Conservation (phyloP, 2,113 vertebrate species). For the Dicrurus megarhynchus region DNA sequence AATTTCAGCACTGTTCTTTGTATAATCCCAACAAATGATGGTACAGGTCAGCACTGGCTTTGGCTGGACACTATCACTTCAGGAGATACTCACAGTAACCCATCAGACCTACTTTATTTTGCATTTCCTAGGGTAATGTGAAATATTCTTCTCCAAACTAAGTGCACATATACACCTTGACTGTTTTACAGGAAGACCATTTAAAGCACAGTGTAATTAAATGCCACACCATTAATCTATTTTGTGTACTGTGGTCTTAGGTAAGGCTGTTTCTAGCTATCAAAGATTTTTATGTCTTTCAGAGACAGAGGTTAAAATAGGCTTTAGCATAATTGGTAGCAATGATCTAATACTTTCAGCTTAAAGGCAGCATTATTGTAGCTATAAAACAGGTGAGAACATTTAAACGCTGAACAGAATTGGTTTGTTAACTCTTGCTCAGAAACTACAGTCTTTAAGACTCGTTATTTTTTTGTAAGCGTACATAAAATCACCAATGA, state of each 20-base stretch:
- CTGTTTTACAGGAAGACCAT: background rate
- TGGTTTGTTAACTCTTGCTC: slow-evolving; percentile 4
- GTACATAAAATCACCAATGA: background rate
- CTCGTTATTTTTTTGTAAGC: fast-evolving
- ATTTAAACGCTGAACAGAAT: background rate
- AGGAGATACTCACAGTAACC: background rate
- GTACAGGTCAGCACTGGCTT: background rate
- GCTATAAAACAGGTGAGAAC: slow-evolving; percentile 1
- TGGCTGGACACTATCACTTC: background rate
- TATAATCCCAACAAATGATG: background rate
- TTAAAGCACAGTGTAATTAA: slow-evolving; percentile 42
- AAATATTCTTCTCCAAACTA: background rate
- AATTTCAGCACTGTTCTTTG: background rate
- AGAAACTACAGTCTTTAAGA: background rate
- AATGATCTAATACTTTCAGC: slow-evolving; percentile 25
- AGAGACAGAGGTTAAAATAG: slow-evolving; percentile 32
- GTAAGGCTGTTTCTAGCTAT: slow-evolving; percentile 15
- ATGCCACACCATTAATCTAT: background rate
- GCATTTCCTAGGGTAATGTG: background rate
- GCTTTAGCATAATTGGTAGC: slow-evolving; percentile 31
- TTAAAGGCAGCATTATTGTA: slow-evolving; percentile 16
- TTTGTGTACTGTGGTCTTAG: slow-evolving; percentile 8
- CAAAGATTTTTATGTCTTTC: slow-evolving; percentile 43
- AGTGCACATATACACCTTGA: background rate
- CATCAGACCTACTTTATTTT: background rate